Evolutionary conservation across 2,797 vertebrate species (phyloP), one percentile per base, ranked within the genome.

Genomic region (Peromyscus melanophrys): DNA sequence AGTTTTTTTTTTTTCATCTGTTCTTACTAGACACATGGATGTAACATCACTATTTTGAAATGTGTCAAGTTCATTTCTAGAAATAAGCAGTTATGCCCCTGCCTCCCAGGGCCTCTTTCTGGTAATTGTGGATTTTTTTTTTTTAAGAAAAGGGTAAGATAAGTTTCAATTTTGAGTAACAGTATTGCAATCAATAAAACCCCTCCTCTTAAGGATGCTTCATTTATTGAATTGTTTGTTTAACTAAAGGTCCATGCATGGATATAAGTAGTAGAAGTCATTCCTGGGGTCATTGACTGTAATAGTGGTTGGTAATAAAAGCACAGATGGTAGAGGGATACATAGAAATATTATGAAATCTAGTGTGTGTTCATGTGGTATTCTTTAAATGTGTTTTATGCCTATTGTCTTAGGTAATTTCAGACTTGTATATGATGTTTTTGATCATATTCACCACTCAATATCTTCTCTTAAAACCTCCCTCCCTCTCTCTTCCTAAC

Each of bases 21-120:
- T 83, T 96, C 23, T 71, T 87, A n/a, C 43, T 81, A 93, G 31
- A 92, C 31, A 21, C 71, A 86, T 1, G 1, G 27, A 46, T 77
- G 52, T 61, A 80, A 88, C 94, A 93, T 55, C 55, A 57, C 34
- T 71, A 46, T 19, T 93, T 77, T 89, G 77, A 95, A 96, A 94
- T 95, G 81, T 97, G 77, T 67, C 75, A 77, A 96, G 43, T 43
- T 96, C 27, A 94, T 78, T 71, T 83, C 65, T 92, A 96, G 94
- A 29, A 95, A n/a, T 27, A 96, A 77, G 34, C 34, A 96, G 78
- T 94, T 95, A 89, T 85, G 37, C 87, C 1, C 17, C 29, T 94
- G 34, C 27, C 61, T 96, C 78, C 82, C 31, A 63, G 34, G 43
- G 23, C 25, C 19, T 63, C 57, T 88, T 31, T 23, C 19, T 71